Conservation (phyloP, 2,888 invertebrate genomes). For the Noctua fimbriata region DNA sequence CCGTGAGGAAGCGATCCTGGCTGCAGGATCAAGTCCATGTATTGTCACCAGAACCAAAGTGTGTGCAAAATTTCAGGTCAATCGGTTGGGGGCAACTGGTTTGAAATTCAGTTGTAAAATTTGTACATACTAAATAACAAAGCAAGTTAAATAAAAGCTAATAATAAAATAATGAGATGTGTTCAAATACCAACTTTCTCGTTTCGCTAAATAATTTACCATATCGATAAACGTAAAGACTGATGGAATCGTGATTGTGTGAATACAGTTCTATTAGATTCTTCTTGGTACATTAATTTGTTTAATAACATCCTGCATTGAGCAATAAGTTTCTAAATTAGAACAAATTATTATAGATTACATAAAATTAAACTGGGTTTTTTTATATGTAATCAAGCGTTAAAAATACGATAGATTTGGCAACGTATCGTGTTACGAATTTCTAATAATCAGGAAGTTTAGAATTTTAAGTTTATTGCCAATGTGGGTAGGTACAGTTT, state of each 20-base stretch:
- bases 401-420: neutral
- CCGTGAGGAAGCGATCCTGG: no score
- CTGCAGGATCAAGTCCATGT: no score
- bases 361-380: slow-evolving; percentile 11
- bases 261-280: neutral
- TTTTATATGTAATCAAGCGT: neutral
- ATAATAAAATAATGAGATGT: neutral
- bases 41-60: no score
- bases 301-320: slow-evolving; percentile 30
- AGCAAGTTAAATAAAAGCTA: no score
- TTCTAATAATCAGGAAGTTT: slow-evolving; percentile 9
- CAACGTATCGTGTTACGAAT: slow-evolving; percentile 3
- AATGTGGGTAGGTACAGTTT: slow-evolving; percentile 1
- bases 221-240: slow-evolving; percentile 29
- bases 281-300: neutral
- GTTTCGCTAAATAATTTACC: slow-evolving; percentile 17
- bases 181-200: slow-evolving; percentile 30
- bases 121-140: no score
- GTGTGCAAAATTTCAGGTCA: no score
- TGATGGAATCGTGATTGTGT: slow-evolving; percentile 6
- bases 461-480: slow-evolving; percentile 6
- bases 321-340: neutral
- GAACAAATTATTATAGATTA: neutral
- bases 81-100: no score
- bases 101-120: no score